Base-by-base conservation (phyloP, 2,888 invertebrate species). In the Melanostoma mellinum region DNA sequence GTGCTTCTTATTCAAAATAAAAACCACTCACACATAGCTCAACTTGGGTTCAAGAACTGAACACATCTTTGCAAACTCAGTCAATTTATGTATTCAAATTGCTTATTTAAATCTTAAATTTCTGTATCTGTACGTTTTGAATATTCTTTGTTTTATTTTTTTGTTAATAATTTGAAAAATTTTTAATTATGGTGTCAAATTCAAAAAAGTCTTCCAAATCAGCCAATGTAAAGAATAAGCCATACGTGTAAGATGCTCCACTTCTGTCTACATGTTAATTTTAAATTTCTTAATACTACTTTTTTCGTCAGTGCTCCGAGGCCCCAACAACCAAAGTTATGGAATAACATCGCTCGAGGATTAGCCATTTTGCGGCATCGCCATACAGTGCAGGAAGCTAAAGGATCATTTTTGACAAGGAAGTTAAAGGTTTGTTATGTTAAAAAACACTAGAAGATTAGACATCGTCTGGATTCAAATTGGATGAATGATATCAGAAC, bases 321-420 rank as follows among this genome's bases (percentile, higher is more conserved):
- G 3, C 82, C 82, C 3, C 35, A 20, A 6, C 69, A 69, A 44
- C 82, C 82, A 8, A 48, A 10, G 32, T 8, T 58, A 48, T 84
- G 82, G 82, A 30, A 9, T 2, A 63, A 8, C 6, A 2, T 74
- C n/a, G 42, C 33, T 0, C 56, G 73, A 0, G 78, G 69, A 0
- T 6, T 84, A 8, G 53, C 32, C 4, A 73, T 78, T 42, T 33
- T 84, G 6, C 73, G 74, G 0, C 74, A 69, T 50, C 40, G 52
- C 6, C 68, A 63, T 0, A 6, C 9, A 32, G 8, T 69, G 2
- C 53, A 10, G n/a, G 52, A 63, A 52, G 20, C 40, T 3, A 46
- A 48, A 5, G 33, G 32, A 2, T 33, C 78, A 48, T 30, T 33
- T 1, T 38, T 48, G 5, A 32, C 74, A 50, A 63, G 65, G 53